phyloP scores from a whole-genome alignment of 1,140 invertebrate genomes.

The Eumeta japonica region DNA sequence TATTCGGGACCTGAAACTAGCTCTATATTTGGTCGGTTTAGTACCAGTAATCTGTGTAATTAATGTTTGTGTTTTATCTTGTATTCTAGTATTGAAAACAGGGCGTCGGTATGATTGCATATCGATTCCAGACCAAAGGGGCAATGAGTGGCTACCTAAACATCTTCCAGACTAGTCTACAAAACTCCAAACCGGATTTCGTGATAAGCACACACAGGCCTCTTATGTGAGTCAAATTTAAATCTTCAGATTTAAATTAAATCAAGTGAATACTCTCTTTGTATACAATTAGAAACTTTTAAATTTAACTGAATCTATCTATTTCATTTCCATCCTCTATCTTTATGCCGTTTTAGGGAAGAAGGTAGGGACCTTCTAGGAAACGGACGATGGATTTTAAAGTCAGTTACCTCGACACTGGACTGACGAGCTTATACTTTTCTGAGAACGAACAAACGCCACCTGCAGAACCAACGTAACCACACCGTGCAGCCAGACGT shows the following conservation, averaged over 20 bases:
- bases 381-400: slow-evolving; percentile 99
- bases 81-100: slow-evolving; percentile 89
- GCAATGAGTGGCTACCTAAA: slow-evolving; percentile 96
- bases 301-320: too few species aligned
- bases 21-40: too few species aligned
- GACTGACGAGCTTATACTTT: slow-evolving; percentile 86
- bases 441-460: slow-evolving; percentile 81
- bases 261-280: too few species aligned
- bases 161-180: slow-evolving; percentile 93
- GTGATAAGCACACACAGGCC: slow-evolving; percentile 97
- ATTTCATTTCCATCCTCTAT: slow-evolving; percentile 3
- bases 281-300: too few species aligned
- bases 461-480: slow-evolving; percentile 58
- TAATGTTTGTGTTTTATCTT: slow-evolving; percentile 7
- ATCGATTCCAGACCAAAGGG: slow-evolving; percentile 92
- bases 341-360: slow-evolving; percentile 78
- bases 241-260: too few species aligned
- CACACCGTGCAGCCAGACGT: slow-evolving; percentile 77
- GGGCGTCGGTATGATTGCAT: slow-evolving; percentile 98
- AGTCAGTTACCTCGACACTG: slow-evolving; percentile 93
- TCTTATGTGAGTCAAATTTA: slow-evolving; percentile 76
- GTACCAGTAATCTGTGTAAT: slow-evolving; percentile 5
- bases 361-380: slow-evolving; percentile 94
- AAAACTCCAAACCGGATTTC: slow-evolving; percentile 99
- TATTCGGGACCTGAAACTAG: too few species aligned